Evolutionary conservation across 2,797 vertebrate species (phyloP).

Genomic region (Intellagama lesueurii): DNA sequence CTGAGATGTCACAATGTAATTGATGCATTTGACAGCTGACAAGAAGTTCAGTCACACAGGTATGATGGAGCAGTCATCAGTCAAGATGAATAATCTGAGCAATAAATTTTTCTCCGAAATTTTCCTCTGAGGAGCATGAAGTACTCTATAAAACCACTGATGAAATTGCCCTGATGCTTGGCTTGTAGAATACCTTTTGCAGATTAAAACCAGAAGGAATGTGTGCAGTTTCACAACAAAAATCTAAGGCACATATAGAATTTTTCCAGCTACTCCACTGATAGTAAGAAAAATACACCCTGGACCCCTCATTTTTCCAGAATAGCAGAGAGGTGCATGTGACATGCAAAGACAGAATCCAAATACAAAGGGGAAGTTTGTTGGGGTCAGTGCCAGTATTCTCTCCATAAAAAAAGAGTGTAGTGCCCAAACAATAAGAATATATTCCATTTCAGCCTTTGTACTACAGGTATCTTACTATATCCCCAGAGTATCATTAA

Average conservation of each 20-base stretch:
- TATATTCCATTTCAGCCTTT: neutral
- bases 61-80: neutral
- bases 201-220: neutral
- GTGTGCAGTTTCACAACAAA: neutral
- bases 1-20: neutral
- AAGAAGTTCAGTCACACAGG: neutral
- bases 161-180: neutral
- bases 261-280: too few relatives aligned
- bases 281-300: neutral
- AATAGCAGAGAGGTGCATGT: neutral
- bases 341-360: neutral
- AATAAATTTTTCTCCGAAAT: conserved; percentile 4
- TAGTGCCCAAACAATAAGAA: neutral
- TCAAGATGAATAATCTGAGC: neutral
- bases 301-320: neutral
- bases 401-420: neutral
- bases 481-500: neutral
- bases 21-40: conserved; percentile 23
- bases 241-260: neutral
- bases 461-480: neutral
- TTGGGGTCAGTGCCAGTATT: neutral
- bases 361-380: neutral
- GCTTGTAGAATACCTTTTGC: neutral
- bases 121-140: conserved; percentile 8
- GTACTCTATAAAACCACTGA: conserved; percentile 1